Conservation (phyloP, 1,140 invertebrate species). For the Sycobia sp. region DNA sequence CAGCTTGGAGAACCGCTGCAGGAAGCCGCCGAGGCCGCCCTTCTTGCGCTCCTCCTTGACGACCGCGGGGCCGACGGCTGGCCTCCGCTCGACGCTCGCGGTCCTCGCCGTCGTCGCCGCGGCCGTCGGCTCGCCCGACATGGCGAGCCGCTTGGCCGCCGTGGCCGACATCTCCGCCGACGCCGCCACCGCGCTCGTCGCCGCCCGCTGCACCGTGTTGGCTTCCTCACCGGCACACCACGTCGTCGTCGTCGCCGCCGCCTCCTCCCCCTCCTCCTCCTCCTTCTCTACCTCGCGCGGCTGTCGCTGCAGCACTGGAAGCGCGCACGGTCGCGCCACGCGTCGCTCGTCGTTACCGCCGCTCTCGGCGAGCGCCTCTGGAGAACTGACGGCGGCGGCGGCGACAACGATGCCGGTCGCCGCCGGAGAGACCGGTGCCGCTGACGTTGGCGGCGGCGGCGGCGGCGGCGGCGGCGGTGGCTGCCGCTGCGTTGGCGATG, state of each 20-base stretch:
- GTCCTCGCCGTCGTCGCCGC: constrained; percentile 16
- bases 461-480: too few relatives aligned
- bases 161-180: constrained; percentile 49
- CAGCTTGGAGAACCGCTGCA: constrained; percentile 62
- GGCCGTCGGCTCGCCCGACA: constrained; percentile 40
- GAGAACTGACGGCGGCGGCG: constrained; percentile 55
- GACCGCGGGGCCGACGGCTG: constrained; percentile 6
- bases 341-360: too few relatives aligned
- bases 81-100: neutral
- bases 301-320: constrained; percentile 13
- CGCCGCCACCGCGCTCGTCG: constrained; percentile 38
- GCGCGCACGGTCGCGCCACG: too few relatives aligned
- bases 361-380: constrained; percentile 36
- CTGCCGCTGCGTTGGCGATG: too few relatives aligned
- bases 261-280: constrained; percentile 38
- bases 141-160: constrained; percentile 57
- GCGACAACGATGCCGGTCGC: constrained; percentile 47
- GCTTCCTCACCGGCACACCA: constrained; percentile 40
- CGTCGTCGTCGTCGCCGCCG: too few relatives aligned
- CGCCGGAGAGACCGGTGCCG: constrained; percentile 39
- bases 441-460: too few relatives aligned
- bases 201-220: constrained; percentile 27
- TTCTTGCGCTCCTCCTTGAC: constrained; percentile 50
- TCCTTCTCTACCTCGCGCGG: constrained; percentile 29
- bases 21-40: constrained; percentile 60